Evolutionary conservation across 2,113 vertebrate species (phyloP).

Genomic region (Ancistrus triradiatus): DNA sequence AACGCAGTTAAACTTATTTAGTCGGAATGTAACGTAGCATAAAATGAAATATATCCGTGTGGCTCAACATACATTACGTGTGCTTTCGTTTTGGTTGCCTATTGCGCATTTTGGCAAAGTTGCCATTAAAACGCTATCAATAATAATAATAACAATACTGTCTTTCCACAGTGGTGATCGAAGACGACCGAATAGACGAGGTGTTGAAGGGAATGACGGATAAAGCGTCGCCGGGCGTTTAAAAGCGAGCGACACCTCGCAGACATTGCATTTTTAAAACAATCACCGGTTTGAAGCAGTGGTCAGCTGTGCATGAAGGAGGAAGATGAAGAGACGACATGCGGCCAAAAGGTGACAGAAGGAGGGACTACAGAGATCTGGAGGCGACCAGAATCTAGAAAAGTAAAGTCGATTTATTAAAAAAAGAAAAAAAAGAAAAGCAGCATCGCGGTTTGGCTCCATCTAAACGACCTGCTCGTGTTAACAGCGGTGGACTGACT

Average conservation of each 20-base stretch:
- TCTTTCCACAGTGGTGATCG: conserved; percentile 88
- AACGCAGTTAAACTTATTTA: too few relatives aligned
- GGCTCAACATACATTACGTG: too few relatives aligned
- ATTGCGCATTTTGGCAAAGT: background rate
- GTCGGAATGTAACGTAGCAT: too few relatives aligned
- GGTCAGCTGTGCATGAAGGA: conserved; percentile 83
- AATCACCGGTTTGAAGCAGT: conserved; percentile 83
- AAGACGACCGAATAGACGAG: conserved; percentile 98
- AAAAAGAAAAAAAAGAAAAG: conserved; percentile 40
- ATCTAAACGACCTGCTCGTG: conserved; percentile 56
- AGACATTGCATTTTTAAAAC: conserved; percentile 73
- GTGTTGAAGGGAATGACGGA: conserved; percentile 97
- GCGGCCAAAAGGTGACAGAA: conserved; percentile 42
- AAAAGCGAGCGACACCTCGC: conserved; percentile 71
- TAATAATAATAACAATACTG: too few relatives aligned
- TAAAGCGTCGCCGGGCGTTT: conserved; percentile 94
- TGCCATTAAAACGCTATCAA: too few relatives aligned
- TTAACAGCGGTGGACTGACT: conserved; percentile 65
- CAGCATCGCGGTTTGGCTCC: conserved; percentile 57
- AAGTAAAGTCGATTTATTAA: conserved; percentile 61
- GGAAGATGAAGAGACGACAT: conserved; percentile 70
- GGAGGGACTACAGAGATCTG: conserved; percentile 13
- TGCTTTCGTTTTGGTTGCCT: too few relatives aligned
- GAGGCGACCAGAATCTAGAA: conserved; percentile 64
- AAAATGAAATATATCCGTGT: too few relatives aligned